Evolutionary conservation across 2,888 invertebrate species (phyloP).

Genomic region (Thereva unica): DNA sequence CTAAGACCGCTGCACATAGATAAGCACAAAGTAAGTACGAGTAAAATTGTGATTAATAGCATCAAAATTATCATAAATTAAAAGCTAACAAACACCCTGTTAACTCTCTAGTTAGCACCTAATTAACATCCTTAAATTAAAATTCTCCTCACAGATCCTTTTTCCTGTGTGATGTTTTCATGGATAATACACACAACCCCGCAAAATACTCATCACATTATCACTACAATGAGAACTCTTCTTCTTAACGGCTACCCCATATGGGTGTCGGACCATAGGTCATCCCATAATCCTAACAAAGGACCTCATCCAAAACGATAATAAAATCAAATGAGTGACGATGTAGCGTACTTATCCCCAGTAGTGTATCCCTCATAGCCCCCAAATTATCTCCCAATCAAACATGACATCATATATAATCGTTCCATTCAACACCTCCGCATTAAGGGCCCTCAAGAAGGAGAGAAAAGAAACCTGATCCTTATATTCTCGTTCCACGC

Average conservation of each 20-base stretch:
- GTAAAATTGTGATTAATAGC: background rate
- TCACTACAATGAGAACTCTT: too few relatives aligned
- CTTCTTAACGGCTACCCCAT: too few relatives aligned
- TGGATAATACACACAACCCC: too few relatives aligned
- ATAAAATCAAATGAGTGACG: slow-evolving; percentile 28
- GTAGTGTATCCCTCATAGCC: slow-evolving; percentile 18
- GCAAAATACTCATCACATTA: too few relatives aligned
- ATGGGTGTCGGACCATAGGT: too few relatives aligned
- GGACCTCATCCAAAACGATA: background rate
- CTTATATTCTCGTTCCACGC: background rate
- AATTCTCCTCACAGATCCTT: too few relatives aligned
- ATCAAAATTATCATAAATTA: slow-evolving; percentile 2
- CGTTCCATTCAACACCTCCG: slow-evolving; percentile 29
- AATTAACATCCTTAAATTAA: too few relatives aligned
- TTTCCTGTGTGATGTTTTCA: too few relatives aligned
- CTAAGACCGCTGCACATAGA: slow-evolving; percentile 88
- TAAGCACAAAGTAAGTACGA: slow-evolving; percentile 80
- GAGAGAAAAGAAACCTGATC: slow-evolving; percentile 2
- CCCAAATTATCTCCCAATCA: slow-evolving; percentile 39
- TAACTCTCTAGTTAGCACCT: too few relatives aligned
- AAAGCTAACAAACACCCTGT: background rate
- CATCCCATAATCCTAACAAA: too few relatives aligned
- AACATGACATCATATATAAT: slow-evolving; percentile 38
- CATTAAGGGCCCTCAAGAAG: background rate
- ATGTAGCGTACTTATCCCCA: slow-evolving; percentile 23